phyloP scores from a whole-genome alignment of 2,113 vertebrate species.

The Carassius gibelio region DNA sequence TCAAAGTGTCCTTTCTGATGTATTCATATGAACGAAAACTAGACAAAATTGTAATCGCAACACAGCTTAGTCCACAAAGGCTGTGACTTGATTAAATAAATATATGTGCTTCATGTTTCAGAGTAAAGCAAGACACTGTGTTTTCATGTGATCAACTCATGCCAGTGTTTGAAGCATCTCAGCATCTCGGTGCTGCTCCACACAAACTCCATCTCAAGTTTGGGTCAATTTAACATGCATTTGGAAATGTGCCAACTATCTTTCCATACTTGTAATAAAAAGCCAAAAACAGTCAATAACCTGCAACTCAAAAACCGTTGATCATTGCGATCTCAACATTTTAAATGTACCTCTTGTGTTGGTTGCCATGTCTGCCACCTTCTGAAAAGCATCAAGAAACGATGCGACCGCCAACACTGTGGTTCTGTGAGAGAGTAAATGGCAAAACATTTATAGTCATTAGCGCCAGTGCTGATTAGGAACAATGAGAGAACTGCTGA shows the following conservation, averaged over 20 bases:
- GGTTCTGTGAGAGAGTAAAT: conserved; percentile 78
- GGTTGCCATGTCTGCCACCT: conserved; percentile 98
- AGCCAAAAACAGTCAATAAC: background rate
- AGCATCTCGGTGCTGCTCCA: no score
- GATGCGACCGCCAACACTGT: conserved; percentile 93
- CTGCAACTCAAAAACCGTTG: background rate
- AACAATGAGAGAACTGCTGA: background rate
- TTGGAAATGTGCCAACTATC: background rate
- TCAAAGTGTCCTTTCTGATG: background rate
- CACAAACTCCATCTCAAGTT: background rate
- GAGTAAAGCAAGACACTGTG: background rate
- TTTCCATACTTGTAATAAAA: background rate
- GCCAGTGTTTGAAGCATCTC: background rate
- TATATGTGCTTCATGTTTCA: background rate
- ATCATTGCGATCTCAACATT: background rate
- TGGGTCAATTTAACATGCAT: background rate
- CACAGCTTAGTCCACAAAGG: background rate
- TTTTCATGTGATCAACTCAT: background rate
- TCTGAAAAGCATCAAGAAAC: conserved; percentile 99
- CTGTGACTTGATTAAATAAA: background rate
- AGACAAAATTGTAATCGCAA: background rate
- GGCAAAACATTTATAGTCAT: conserved; percentile 10
- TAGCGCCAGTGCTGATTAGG: background rate
- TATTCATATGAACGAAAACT: background rate
- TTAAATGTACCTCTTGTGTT: conserved; percentile 89